Conservation (phyloP, 2,888 invertebrate genomes). For the Perdita meconis region DNA sequence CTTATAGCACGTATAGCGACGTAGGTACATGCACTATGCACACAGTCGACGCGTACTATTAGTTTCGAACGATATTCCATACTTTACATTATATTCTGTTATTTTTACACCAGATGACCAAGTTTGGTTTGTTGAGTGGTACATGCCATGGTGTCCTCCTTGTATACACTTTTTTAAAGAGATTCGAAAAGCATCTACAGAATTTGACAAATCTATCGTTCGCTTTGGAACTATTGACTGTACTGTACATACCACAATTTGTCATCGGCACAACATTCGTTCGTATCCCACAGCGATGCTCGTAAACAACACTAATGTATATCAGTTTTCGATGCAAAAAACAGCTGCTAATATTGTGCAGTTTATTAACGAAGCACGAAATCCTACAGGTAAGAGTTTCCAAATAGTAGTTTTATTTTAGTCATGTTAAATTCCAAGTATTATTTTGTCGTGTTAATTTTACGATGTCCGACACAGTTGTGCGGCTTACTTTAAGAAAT, state of each 20-base stretch:
- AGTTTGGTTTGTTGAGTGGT: constrained; percentile 91
- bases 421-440: background rate
- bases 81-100: background rate
- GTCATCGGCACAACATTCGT: constrained; percentile 86
- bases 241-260: constrained; percentile 87
- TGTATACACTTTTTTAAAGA: constrained; percentile 89
- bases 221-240: constrained; percentile 90
- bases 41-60: no score
- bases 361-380: constrained; percentile 87
- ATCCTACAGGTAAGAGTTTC: constrained; percentile 85
- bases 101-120: constrained; percentile 65
- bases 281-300: constrained; percentile 90
- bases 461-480: constrained; percentile 84
- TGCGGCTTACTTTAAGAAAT: constrained; percentile 85
- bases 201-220: constrained; percentile 84
- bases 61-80: no score
- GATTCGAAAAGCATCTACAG: constrained; percentile 87
- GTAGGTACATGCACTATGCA: no score
- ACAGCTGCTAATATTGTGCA: constrained; percentile 87
- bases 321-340: constrained; percentile 87
- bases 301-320: constrained; percentile 86
- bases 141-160: constrained; percentile 92
- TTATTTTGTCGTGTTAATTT: background rate
- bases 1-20: no score
- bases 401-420: constrained; percentile 17